Evolutionary conservation across 2,797 vertebrate species (phyloP).

Genomic region (Spinus pinus): DNA sequence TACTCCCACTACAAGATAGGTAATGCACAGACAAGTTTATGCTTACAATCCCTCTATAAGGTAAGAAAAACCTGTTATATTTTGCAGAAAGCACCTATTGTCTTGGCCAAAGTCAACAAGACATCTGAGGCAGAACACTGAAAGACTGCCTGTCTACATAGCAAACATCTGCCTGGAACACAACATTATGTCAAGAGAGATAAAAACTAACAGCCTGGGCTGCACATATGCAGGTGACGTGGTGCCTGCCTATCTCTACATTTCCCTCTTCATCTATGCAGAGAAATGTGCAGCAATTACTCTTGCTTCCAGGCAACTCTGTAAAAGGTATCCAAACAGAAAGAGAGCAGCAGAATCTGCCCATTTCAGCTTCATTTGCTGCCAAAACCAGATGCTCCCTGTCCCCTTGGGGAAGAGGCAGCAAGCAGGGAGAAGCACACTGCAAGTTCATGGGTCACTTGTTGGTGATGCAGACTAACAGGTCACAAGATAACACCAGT

Average conservation of each 20-base stretch:
- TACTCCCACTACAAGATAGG: not conserved
- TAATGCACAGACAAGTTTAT: not conserved
- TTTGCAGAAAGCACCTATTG: not conserved
- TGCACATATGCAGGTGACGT: not conserved
- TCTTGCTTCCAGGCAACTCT: not conserved
- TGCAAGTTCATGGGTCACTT: not conserved
- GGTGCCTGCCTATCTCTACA: not conserved
- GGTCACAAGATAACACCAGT: not conserved
- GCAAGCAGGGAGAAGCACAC: not conserved
- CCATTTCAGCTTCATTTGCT: conserved; percentile 1
- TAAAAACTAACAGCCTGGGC: not conserved
- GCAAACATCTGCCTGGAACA: conserved; percentile 4
- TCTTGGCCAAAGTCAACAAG: not conserved
- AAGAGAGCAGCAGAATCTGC: not conserved
- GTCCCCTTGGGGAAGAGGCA: not conserved
- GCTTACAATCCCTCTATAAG: not conserved
- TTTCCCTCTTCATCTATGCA: not conserved
- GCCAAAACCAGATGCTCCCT: not conserved
- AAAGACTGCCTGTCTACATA: not conserved
- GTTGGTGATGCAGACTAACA: not conserved
- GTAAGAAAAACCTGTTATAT: not conserved
- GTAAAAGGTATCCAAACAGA: conserved; percentile 3
- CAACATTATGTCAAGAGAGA: not conserved
- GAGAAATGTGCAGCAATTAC: not conserved
- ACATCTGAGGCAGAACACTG: not conserved